These are phyloP conservation scores for Dione vanillae DNA, from an alignment of 2,888 invertebrate genomes.

Conservation along the genomic window DNA sequence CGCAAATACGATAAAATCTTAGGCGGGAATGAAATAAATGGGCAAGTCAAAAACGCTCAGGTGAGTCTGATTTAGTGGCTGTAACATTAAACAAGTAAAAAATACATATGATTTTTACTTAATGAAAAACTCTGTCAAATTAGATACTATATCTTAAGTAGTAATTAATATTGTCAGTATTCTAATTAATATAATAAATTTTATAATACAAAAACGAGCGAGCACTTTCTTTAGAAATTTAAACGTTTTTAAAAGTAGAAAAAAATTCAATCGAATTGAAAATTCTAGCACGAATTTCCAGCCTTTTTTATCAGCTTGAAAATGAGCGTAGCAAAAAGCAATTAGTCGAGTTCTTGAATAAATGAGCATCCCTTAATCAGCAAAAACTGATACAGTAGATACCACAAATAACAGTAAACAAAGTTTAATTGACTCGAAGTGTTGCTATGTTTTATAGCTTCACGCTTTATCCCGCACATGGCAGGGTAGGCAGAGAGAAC, in stretches of 20 bases:
- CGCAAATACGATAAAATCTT: slow-evolving; percentile 48
- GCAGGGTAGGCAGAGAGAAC: no score
- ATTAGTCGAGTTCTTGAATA: slow-evolving; percentile 51
- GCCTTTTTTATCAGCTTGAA: slow-evolving; percentile 35
- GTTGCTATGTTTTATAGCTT: no score
- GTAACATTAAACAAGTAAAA: slow-evolving; percentile 26
- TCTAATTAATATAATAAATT: background rate
- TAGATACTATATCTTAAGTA: no score
- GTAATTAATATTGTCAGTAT: background rate
- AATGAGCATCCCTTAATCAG: slow-evolving; percentile 54
- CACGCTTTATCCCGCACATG: no score
- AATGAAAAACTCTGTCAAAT: no score
- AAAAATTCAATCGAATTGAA: slow-evolving; percentile 19
- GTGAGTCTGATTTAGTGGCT: slow-evolving; percentile 46
- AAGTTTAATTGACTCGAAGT: slow-evolving; percentile 66
- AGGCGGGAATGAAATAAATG: slow-evolving; percentile 48
- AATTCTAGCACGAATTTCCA: slow-evolving; percentile 12
- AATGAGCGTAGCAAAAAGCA: slow-evolving; percentile 46
- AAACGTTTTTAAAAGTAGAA: slow-evolving; percentile 2
- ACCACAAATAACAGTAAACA: slow-evolving; percentile 49
- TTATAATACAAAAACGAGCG: background rate
- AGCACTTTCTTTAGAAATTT: background rate
- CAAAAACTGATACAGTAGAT: slow-evolving; percentile 58
- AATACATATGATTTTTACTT: background rate
- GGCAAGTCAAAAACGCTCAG: slow-evolving; percentile 43